A percentile compares a stretch with the other conserved stretches of the same genome.
Conservation (phyloP, 2,888 invertebrate genomes). For the Acanthacorydalis orientalis region DNA sequence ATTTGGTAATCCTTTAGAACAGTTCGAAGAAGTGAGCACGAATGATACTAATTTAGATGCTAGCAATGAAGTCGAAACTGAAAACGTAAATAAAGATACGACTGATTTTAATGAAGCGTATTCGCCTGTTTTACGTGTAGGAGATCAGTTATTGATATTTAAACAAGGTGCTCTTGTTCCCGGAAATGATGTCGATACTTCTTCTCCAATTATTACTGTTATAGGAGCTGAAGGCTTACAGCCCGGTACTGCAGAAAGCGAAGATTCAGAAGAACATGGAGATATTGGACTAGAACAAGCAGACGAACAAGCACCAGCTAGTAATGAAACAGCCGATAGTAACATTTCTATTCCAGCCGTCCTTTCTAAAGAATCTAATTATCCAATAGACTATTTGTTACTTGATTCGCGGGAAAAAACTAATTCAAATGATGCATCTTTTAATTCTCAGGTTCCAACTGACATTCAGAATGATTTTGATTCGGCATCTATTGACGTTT, state of each 20-base stretch:
- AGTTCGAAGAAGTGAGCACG: slow-evolving; percentile 12
- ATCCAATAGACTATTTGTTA: too few species aligned
- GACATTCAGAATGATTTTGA: too few species aligned
- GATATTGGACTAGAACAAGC: not conserved
- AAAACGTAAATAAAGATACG: slow-evolving; percentile 8
- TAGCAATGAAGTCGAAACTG: not conserved
- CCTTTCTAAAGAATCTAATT: not conserved
- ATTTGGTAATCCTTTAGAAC: slow-evolving; percentile 28
- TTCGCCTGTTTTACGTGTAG: slow-evolving; percentile 24
- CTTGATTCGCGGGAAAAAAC: too few species aligned
- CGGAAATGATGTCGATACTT: slow-evolving; percentile 22
- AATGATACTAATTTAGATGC: too few species aligned
- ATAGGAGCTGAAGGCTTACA: slow-evolving; percentile 29
- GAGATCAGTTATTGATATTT: slow-evolving; percentile 24
- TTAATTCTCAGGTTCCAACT: too few species aligned
- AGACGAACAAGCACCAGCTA: not conserved
- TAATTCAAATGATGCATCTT: too few species aligned
- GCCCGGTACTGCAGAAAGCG: slow-evolving; percentile 19
- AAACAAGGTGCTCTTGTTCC: slow-evolving; percentile 18
- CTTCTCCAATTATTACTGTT: slow-evolving; percentile 24
- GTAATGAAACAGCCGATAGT: not conserved
- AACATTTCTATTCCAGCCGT: not conserved
- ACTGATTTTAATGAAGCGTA: slow-evolving; percentile 22
- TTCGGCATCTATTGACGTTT: too few species aligned
- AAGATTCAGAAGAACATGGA: slow-evolving; percentile 9